These are phyloP conservation scores for Chaetorhynchus papuensis DNA, from an alignment of 2,113 vertebrate species.

Conservation along the genomic window DNA sequence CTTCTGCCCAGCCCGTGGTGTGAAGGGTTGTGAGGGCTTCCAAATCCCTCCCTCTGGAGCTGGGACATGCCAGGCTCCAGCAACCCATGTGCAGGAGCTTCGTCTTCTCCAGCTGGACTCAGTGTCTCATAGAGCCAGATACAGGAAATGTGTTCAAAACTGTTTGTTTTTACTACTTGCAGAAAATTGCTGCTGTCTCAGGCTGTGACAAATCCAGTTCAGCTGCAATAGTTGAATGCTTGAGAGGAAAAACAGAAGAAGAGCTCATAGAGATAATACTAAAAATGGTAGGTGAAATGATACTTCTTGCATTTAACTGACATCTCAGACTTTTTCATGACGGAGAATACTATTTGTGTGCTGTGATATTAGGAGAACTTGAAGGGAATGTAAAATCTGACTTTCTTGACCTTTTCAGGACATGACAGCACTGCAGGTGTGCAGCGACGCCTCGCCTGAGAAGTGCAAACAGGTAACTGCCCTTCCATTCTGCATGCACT, in stretches of 20 bases:
- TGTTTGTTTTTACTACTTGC: not conserved
- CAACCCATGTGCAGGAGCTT: not conserved
- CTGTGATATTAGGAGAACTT: not conserved
- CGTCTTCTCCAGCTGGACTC: not conserved
- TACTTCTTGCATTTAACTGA: not conserved
- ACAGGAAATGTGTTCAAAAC: not conserved
- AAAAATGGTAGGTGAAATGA: not conserved
- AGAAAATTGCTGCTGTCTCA: not conserved
- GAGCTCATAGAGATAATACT: not conserved
- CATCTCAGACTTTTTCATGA: not conserved
- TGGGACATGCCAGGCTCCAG: not conserved
- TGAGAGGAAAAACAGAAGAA: slow-evolving; percentile 39
- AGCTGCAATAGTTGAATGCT: slow-evolving; percentile 18
- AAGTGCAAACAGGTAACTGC: not conserved
- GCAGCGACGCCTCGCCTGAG: not conserved
- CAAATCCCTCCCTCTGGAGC: not conserved
- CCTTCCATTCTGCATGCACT: not conserved
- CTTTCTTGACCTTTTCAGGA: not conserved
- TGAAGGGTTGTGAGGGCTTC: not conserved
- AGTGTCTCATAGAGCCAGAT: not conserved
- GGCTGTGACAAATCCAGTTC: slow-evolving; percentile 19
- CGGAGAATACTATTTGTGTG: not conserved
- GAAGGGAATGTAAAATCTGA: not conserved
- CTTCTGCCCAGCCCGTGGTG: not conserved
- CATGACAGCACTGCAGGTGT: not conserved